Base-by-base conservation (phyloP, 2,113 vertebrate genomes). In the Phalacrocorax pelagicus region DNA sequence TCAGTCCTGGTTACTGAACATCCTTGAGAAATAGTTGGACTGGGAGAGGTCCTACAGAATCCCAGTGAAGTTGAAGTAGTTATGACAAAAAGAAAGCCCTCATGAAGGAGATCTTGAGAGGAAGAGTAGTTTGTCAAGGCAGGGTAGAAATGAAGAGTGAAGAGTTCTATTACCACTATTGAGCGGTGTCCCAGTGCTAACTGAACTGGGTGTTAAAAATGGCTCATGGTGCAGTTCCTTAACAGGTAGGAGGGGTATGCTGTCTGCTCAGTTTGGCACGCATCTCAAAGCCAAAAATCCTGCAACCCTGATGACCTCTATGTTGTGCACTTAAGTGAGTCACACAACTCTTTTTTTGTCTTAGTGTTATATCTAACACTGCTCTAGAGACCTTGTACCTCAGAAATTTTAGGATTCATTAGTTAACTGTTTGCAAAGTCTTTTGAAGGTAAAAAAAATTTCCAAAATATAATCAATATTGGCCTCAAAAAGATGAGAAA, bases 401-500 rank as follows among this genome's bases (percentile, higher is more conserved):
- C 7, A 2, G 27, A 59, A 94, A n/a, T 79, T 59, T 67, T 62
- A 67, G 49, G 38, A 36, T 77, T 83, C 5, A 4, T 23, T 63
- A 30, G 20, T 62, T 83, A 29, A 29, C 7, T 70, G 17, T 66
- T 78, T 81, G 20, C 47, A 63, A 62, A 38, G 23, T 62, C 67
- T 72, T 90, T 66, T 86, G 75, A 93, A 80, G 55, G 75, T 63
- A 44, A 73, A 67, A 90, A 46, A 81, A 20, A 27, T 59, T 8
- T 71, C 55, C 38, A 83, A 88, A 81, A 34, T 62, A 74, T 17
- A 59, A 90, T 79, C 77, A 71, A 75, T 96, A 88, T 40, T 94
- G 61, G 34, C 52, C 81, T 96, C 55, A 70, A 86, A 94, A 93
- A 88, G 55, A 83, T 90, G 69, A 95, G 67, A 66, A 34, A 57